A percentile compares a stretch with the other conserved stretches of the same genome.
Evolutionary conservation across 2,888 invertebrate genomes (phyloP).

Genomic region (Cenopis cana): DNA sequence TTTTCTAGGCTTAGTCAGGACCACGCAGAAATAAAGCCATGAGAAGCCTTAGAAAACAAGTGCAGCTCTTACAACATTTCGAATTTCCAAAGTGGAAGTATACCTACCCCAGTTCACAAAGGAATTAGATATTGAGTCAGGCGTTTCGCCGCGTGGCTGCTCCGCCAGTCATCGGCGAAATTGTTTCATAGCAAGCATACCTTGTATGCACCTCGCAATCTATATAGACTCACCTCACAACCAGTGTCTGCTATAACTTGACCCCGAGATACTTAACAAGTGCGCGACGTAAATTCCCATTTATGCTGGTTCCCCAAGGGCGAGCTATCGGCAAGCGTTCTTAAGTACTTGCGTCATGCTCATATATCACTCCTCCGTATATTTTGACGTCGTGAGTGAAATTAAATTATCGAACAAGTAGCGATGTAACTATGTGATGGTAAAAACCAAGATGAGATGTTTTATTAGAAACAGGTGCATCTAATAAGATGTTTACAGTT

Average conservation of each 20-base stretch:
- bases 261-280: neutral
- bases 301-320: neutral
- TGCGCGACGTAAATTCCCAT: neutral
- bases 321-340: neutral
- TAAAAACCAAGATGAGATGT: neutral
- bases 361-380: neutral
- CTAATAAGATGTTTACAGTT: neutral
- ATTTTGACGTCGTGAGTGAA: neutral
- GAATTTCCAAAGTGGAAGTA: neutral
- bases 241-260: neutral
- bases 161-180: conserved; percentile 1
- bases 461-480: neutral
- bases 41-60: neutral
- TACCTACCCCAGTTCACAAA: conserved; percentile 12
- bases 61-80: neutral
- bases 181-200: conserved; percentile 3
- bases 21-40: neutral
- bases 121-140: conserved; percentile 11
- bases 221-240: neutral
- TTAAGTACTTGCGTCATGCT: neutral
- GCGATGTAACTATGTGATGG: neutral
- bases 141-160: conserved; percentile 5
- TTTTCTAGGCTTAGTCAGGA: neutral
- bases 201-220: neutral
- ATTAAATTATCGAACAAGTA: conserved; percentile 6